phyloP scores from a whole-genome alignment of 2,113 vertebrate genomes.

The Psittacara wagleri region DNA sequence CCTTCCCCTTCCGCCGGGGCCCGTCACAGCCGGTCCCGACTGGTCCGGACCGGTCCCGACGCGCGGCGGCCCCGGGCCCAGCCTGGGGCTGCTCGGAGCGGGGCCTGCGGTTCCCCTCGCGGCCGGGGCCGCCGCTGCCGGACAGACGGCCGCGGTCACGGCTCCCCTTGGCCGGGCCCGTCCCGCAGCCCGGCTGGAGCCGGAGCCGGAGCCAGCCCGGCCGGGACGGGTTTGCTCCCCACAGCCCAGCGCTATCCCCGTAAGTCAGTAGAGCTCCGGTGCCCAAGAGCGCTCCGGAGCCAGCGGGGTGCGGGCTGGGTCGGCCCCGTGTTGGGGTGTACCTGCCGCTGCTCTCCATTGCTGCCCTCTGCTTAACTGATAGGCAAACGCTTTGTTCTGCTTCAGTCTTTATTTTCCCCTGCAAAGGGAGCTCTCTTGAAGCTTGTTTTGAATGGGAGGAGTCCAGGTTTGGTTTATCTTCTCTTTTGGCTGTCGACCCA shows the following conservation, averaged over 20 bases:
- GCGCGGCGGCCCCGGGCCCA: not conserved
- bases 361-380: not conserved
- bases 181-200: not conserved
- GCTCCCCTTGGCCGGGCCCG: not conserved
- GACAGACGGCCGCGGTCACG: no score
- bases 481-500: not conserved
- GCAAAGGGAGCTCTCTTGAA: not conserved
- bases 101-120: not conserved
- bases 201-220: not conserved
- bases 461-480: not conserved
- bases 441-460: not conserved
- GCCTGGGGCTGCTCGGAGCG: no score
- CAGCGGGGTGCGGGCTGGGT: rapidly evolving
- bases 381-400: not conserved
- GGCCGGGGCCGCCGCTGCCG: not conserved
- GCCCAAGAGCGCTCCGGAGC: not conserved
- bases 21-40: no score
- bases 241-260: rapidly evolving
- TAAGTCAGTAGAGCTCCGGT: rapidly evolving
- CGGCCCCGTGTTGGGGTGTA: not conserved
- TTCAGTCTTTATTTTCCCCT: not conserved
- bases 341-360: rapidly evolving
- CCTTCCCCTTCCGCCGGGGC: no score
- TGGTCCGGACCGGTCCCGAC: no score
- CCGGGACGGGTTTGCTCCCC: not conserved